Percentiles rank a stretch among this genome's conserved stretches.
Evolutionary conservation across 2,888 invertebrate species (phyloP).

Genomic region (Meta bourneti): DNA sequence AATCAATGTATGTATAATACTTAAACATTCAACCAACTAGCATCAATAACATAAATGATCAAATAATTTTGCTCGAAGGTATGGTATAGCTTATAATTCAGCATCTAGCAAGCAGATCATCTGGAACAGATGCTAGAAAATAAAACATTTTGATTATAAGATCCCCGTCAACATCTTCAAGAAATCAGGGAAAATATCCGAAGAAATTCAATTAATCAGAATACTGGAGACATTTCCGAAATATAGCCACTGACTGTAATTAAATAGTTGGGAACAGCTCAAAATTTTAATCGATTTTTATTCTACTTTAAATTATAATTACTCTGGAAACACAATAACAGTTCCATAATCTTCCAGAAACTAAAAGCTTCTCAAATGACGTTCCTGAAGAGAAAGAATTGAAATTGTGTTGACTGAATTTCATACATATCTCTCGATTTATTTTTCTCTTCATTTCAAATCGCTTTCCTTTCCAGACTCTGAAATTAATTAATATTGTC

Average conservation of each 20-base stretch:
- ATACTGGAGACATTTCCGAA: neutral
- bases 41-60: no score
- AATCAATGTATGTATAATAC: no score
- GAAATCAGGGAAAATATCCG: neutral
- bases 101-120: neutral
- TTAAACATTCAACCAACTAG: no score
- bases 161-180: neutral
- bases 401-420: neutral
- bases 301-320: neutral
- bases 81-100: neutral
- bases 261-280: neutral
- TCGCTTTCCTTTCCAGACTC: constrained; percentile 6
- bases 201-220: neutral
- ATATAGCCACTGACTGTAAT: neutral
- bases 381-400: neutral
- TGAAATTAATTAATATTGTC: constrained; percentile 43
- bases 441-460: neutral
- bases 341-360: neutral
- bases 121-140: neutral
- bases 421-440: neutral
- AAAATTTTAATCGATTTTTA: neutral
- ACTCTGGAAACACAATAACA: neutral
- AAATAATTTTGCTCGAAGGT: no score
- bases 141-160: neutral
- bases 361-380: neutral